Base-by-base conservation (phyloP, 2,113 vertebrate species). In the Antigone vipio region DNA sequence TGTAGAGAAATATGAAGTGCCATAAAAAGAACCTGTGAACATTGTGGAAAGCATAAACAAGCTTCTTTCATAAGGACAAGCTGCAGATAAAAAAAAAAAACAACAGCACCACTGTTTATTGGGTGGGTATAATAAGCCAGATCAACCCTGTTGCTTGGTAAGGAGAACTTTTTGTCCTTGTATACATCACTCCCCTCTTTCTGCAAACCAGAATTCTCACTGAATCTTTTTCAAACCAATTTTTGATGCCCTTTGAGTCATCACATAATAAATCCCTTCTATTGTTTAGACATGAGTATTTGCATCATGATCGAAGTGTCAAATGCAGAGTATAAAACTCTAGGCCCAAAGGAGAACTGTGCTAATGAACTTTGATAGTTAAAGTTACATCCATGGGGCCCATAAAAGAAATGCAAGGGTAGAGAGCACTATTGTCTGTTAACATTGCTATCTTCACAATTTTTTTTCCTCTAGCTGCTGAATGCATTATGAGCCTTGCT, bases 41-140 rank as follows among this genome's bases (percentile, higher is more conserved):
- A 7, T 24, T 71, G 47, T 45, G 34, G 85, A 89, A 93, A 96
- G 38, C 40, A 77, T 76, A 93, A 95, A 85, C 50, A 89, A 95
- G 29, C 59, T 76, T 58, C 63, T 80, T 93, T 64, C 67, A 19
- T 73, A 58, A 83, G 32, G 68, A 90, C 42, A 83, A 92, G 63
- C 50, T 90, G 79, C 38, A 91, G 52, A 62, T 89, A 60, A 49
- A 72, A 58, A 44, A 38, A 38, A 85, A 66, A 12, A 26, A 26
- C 49, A 85, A 12, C 66, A 95, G 32, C 52, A 53, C 1, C 35
- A 35, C 58, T 82, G 32, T 88, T 91, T 47, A 17, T 40, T 79
- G 35, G 34, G 66, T 63, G 42, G 4, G 12, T 76, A 45, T 79
- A 67, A 60, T 35, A 62, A 73, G 13, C 13, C 59, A 88, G n/a